Evolutionary conservation across 2,113 vertebrate genomes (phyloP).

Genomic region (Anoplopoma fimbria): DNA sequence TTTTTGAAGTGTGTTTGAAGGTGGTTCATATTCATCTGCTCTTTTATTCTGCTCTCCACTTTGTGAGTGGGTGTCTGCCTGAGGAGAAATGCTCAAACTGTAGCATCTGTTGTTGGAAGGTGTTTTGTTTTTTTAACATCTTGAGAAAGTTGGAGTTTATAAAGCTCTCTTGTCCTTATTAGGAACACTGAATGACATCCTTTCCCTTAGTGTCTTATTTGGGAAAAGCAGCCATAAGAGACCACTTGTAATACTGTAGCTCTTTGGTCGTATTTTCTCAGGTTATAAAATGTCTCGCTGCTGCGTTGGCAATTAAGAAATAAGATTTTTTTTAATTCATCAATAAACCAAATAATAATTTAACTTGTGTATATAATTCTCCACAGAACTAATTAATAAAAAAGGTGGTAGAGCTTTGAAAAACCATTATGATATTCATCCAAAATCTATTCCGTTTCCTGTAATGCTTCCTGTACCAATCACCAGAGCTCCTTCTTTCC

Average conservation of each 20-base stretch:
- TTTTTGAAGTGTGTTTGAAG: constrained; percentile 54
- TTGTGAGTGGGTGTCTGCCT: constrained; percentile 64
- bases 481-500: not conserved
- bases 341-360: not conserved
- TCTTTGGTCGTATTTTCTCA: constrained; percentile 28
- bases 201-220: constrained; percentile 20
- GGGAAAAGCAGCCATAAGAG: constrained; percentile 19
- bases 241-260: constrained; percentile 14
- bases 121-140: constrained; percentile 22
- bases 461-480: not conserved
- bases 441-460: constrained; percentile 2
- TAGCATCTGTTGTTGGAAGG: constrained; percentile 61
- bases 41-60: constrained; percentile 60
- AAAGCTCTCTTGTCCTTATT: constrained; percentile 53
- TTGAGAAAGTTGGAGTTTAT: constrained; percentile 34
- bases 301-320: not conserved
- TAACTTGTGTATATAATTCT: not conserved
- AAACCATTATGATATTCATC: not conserved
- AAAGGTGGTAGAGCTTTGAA: not conserved
- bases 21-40: constrained; percentile 57
- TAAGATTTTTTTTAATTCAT: not conserved
- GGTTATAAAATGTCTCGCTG: constrained; percentile 32
- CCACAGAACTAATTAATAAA: not conserved
- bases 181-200: constrained; percentile 56
- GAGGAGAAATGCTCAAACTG: constrained; percentile 52